These are phyloP conservation scores for Pterostichus madidus DNA, from an alignment of 2,888 invertebrate species.

Conservation along the genomic window DNA sequence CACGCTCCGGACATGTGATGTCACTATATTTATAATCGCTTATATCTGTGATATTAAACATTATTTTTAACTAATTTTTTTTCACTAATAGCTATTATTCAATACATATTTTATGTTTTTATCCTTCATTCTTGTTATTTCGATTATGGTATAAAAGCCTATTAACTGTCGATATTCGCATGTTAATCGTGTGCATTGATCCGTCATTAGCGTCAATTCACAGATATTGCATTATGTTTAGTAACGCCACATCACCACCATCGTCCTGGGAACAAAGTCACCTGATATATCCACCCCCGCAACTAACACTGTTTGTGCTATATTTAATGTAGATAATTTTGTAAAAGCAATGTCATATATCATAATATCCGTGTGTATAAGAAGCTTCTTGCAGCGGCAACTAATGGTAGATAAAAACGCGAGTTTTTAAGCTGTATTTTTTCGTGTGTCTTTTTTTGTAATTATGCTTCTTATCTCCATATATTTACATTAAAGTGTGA, in stretches of 20 bases:
- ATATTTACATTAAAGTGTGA: slow-evolving; percentile 46
- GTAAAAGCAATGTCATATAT: background rate
- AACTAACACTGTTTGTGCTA: too few relatives aligned
- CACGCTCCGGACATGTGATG: too few relatives aligned
- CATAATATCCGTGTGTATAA: background rate
- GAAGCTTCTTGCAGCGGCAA: background rate
- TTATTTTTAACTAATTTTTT: too few relatives aligned
- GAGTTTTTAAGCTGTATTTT: background rate
- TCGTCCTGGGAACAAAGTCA: too few relatives aligned
- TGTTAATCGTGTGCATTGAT: slow-evolving; percentile 34
- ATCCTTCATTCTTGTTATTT: too few relatives aligned
- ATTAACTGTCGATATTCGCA: slow-evolving; percentile 21
- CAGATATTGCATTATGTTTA: slow-evolving; percentile 33
- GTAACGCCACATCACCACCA: background rate
- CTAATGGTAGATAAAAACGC: slow-evolving; percentile 13
- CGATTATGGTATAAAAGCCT: too few relatives aligned
- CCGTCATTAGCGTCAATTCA: slow-evolving; percentile 46
- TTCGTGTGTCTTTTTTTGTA: slow-evolving; percentile 13
- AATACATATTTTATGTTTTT: too few relatives aligned
- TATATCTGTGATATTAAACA: too few relatives aligned
- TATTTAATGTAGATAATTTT: background rate
- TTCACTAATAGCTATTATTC: too few relatives aligned
- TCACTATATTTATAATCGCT: too few relatives aligned
- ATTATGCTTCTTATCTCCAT: slow-evolving; percentile 30
- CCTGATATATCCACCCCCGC: too few relatives aligned